Evolutionary conservation across 1,140 invertebrate species (phyloP), one percentile per base, ranked within the genome.

Genomic region (Brachionus rotundiformis): DNA sequence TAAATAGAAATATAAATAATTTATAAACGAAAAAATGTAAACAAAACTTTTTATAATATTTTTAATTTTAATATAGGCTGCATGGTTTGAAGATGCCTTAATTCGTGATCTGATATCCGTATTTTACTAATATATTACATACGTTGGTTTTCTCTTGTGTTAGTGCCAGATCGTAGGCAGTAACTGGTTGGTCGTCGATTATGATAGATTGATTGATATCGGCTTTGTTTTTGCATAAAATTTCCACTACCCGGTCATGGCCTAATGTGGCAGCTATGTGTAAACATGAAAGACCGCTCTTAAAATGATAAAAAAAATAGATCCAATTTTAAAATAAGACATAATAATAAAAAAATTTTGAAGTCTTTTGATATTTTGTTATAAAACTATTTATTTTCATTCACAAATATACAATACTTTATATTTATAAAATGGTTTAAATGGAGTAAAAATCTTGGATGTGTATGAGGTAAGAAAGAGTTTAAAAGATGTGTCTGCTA

Each of bases 201-300:
- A 65, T 63, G 16, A 81, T 81, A 2, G 79, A 65, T 54, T 81
- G 79, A 73, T 82, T 82, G 13, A 82, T 73, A 61, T 82, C 65
- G 63, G 65, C 65, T 73, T 61, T 61, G 41, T 82, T 75, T 63
- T 61, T 54, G 63, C 68, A 75, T 44, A 82, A 65, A 25, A 75
- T 59, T 76, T 54, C 31, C 16, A 76, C 71, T 13, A 76, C 59
- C 29, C 63, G 44, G 19, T 39, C 81, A 65, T 82, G 81, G 16
- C 81, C 81, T 44, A 82, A 8, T 11, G 49, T 76, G 13, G 81
- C 44, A 7, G 81, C 81, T 19, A 82, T 82, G 29, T 82, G 81
- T 11, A 82, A 76, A 65, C 81, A 82, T 5, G 68, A 75, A 1
- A 82, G 10, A 31, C 81, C 81, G 39, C 81, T 82, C 81, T 82